Conservation (phyloP, 2,797 vertebrate genomes). For the Ptychadena robeensis region DNA sequence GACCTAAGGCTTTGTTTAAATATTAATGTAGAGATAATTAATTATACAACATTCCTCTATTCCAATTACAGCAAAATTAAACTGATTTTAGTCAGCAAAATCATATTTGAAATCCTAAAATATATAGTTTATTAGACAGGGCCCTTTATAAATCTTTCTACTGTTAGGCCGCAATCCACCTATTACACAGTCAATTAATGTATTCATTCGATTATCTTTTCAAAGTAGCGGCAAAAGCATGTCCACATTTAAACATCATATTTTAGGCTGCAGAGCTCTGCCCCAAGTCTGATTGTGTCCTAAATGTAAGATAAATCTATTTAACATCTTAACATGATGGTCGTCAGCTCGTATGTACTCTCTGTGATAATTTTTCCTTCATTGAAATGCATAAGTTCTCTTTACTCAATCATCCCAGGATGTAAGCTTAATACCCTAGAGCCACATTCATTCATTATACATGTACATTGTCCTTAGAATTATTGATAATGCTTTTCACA, state of each 20-base stretch:
- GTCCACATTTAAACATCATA: constrained; percentile 46
- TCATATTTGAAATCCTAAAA: constrained; percentile 10
- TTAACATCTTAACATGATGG: constrained; percentile 70
- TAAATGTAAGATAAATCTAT: constrained; percentile 58
- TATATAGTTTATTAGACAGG: neutral
- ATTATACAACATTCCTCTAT: constrained; percentile 11
- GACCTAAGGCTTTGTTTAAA: constrained; percentile 4
- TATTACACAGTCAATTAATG: constrained; percentile 31
- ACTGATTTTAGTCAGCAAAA: neutral
- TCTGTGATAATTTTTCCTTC: constrained; percentile 84
- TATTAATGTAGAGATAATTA: constrained; percentile 12
- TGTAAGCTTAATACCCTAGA: constrained; percentile 81
- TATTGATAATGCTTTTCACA: constrained; percentile 90
- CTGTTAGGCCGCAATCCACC: neutral
- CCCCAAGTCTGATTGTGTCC: constrained; percentile 43
- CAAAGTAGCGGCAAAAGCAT: constrained; percentile 25
- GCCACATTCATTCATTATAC: constrained; percentile 90
- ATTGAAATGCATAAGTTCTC: constrained; percentile 78
- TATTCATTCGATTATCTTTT: constrained; percentile 54
- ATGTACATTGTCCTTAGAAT: constrained; percentile 89
- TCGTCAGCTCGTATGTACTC: constrained; percentile 63
- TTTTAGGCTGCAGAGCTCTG: constrained; percentile 23
- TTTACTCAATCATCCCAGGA: constrained; percentile 82
- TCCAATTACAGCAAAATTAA: neutral
- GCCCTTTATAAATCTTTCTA: neutral